Conservation (phyloP, 2,113 vertebrate species). For the Scomber colias region DNA sequence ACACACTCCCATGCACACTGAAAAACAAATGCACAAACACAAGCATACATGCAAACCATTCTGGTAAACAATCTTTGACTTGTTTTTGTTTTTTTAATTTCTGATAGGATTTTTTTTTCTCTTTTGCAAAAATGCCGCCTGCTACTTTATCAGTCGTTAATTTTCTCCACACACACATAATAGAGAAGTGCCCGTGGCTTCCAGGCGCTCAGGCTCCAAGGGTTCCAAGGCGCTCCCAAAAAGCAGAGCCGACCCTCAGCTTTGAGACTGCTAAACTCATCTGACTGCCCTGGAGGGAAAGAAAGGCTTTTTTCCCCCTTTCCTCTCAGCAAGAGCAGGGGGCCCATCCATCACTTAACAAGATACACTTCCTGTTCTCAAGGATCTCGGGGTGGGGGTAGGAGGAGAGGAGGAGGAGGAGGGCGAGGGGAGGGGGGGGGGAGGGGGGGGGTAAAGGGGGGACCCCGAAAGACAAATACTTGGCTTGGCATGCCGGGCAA, state of each 20-base stretch:
- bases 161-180: conserved; percentile 46
- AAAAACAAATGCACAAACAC: conserved; percentile 22
- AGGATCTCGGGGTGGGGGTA: conserved; percentile 75
- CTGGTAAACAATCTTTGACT: background rate
- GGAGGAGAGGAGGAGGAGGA: conserved; percentile 63
- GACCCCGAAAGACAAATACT: conserved; percentile 91
- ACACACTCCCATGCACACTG: conserved; percentile 18
- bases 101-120: background rate
- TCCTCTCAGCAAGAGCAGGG: conserved; percentile 84
- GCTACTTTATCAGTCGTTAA: conserved; percentile 56
- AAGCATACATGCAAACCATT: conserved; percentile 3
- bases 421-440: conserved; percentile 69
- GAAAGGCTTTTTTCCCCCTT: conserved; percentile 80
- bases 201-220: conserved; percentile 60
- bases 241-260: conserved; percentile 66
- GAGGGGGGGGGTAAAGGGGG: conserved; percentile 69
- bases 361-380: conserved; percentile 94
- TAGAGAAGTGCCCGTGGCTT: conserved; percentile 47
- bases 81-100: conserved; percentile 3
- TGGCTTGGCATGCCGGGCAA: conserved; percentile 87
- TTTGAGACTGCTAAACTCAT: conserved; percentile 84
- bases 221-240: conserved; percentile 62
- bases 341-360: conserved; percentile 90
- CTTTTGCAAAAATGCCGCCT: conserved; percentile 14
- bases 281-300: conserved; percentile 81